phyloP scores from a whole-genome alignment of 2,888 invertebrate genomes.

The Trilocha varians region DNA sequence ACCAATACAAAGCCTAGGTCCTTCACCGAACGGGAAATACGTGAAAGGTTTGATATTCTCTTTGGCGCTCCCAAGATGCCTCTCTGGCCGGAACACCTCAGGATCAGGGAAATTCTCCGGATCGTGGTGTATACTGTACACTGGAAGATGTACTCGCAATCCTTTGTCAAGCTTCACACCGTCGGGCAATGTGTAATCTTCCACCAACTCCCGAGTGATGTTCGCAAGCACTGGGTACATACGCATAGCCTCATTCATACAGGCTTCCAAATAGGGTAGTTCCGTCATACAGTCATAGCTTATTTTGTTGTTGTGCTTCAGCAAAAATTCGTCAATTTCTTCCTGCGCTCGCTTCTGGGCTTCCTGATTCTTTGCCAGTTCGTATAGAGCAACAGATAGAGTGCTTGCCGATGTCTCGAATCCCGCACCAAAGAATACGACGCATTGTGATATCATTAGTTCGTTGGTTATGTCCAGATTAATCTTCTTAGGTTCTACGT shows the following conservation, averaged over 20 bases:
- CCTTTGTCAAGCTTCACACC: slow-evolving; percentile 32
- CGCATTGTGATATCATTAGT: slow-evolving; percentile 62
- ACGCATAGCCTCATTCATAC: slow-evolving; percentile 30
- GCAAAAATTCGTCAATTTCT: slow-evolving; percentile 34
- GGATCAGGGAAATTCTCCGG: slow-evolving; percentile 35
- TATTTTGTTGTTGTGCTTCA: slow-evolving; percentile 20
- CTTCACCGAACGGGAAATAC: slow-evolving; percentile 40
- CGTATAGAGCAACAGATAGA: slow-evolving; percentile 28
- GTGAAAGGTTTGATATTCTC: slow-evolving; percentile 27
- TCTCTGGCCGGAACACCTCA: slow-evolving; percentile 30
- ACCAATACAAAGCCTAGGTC: slow-evolving; percentile 42
- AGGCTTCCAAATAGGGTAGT: slow-evolving; percentile 31
- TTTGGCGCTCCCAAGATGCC: slow-evolving; percentile 29
- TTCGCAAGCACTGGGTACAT: slow-evolving; percentile 31
- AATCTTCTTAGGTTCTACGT: slow-evolving; percentile 16
- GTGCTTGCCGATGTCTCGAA: slow-evolving; percentile 37
- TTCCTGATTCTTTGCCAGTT: slow-evolving; percentile 30
- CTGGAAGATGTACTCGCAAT: slow-evolving; percentile 32
- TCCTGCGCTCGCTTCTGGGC: slow-evolving; percentile 23
- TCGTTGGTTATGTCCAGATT: slow-evolving; percentile 35
- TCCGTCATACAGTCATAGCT: slow-evolving; percentile 30
- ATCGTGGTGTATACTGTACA: slow-evolving; percentile 30
- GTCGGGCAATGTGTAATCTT: slow-evolving; percentile 33
- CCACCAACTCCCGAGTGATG: slow-evolving; percentile 28
- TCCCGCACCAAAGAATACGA: slow-evolving; percentile 52